Base-by-base conservation (phyloP, 53 echinoderm and acorn worm species). In the Echinarachnius parma region DNA sequence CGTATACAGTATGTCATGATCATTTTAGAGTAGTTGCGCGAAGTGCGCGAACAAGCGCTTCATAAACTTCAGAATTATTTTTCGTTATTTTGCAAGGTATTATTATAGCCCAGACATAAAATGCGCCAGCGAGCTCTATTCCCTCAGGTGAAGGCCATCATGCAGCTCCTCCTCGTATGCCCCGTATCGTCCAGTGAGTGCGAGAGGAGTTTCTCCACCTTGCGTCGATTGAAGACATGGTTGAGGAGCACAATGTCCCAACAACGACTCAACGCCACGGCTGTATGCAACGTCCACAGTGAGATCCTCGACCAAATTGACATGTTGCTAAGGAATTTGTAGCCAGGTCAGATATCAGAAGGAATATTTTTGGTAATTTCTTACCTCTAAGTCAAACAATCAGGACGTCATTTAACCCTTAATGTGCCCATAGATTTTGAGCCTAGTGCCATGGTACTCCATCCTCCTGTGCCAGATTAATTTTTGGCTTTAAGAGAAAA, bases 271-370 rank as follows among this genome's bases (percentile, higher is more conserved):
- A 77, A 62, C 80, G 46, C 70, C 14, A 46, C 23, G 29, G 78
- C 64, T 46, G 62, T 78, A 24, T 78, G 78, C 64, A 78, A 78
- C 15, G 49, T 78, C 50, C 78, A 78, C 61, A 53, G 50, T 46
- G 47, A 48, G 22, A 61, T 53, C 25, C 64, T 78, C 13, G 78
- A 78, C 63, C 0, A 22, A 47, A 29, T 78, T 24, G 28, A 64
- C 54, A 33, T 49, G 21, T 78, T 18, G 78, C 78, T 31, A 78
- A 65, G 35, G 64, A 78, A 32, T 78, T 78, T 29, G 64, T 35
- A 4, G 28, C 65, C 32, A 78, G 57, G 19, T 61, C 65, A 5
- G 57, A 78, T n/a, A 78, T 50, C 31, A 77, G 77, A 20, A 61
- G 33, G 28, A 77, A 62, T 32, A 62, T 62, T 28, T 62, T 29